A percentile compares a stretch with the other conserved stretches of the same genome.
Conservation (phyloP, 2,797 vertebrate species). For the Acrossocheilus fasciatus region DNA sequence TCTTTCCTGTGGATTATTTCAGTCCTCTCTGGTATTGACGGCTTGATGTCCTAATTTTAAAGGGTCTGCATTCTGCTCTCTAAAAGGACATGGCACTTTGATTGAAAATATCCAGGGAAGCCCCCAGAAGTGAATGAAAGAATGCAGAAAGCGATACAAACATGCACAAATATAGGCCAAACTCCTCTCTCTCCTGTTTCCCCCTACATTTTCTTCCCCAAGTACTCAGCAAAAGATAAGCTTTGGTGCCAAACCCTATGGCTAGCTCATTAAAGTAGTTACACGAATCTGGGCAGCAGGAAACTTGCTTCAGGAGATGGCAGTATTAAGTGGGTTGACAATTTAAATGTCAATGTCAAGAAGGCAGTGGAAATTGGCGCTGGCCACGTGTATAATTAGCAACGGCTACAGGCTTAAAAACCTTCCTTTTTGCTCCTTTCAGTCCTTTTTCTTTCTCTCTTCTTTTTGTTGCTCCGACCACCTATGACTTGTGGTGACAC, state of each 20-base stretch:
- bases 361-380: slow-evolving; percentile 56
- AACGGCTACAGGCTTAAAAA: slow-evolving; percentile 42
- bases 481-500: slow-evolving; percentile 57
- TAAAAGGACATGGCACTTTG: neutral
- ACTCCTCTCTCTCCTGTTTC: neutral
- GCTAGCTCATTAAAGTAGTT: slow-evolving; percentile 63
- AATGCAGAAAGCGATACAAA: slow-evolving; percentile 3
- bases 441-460: slow-evolving; percentile 22
- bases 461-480: slow-evolving; percentile 14
- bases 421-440: slow-evolving; percentile 24
- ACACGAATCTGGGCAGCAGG: slow-evolving; percentile 52
- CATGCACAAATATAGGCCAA: slow-evolving; percentile 8
- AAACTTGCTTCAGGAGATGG: slow-evolving; percentile 53
- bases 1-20: slow-evolving; percentile 41
- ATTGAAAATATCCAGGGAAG: neutral
- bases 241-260: slow-evolving; percentile 7
- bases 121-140: slow-evolving; percentile 8
- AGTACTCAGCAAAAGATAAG: slow-evolving; percentile 12
- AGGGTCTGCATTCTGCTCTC: slow-evolving; percentile 15
- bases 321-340: slow-evolving; percentile 62
- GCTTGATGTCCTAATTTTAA: slow-evolving; percentile 12
- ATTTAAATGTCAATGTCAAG: slow-evolving; percentile 67
- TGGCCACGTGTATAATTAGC: slow-evolving; percentile 64
- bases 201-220: neutral
- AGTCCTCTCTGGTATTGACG: slow-evolving; percentile 41